These are phyloP conservation scores for Collichthys lucidus DNA, from an alignment of 2,113 vertebrate genomes.

Conservation along the genomic window DNA sequence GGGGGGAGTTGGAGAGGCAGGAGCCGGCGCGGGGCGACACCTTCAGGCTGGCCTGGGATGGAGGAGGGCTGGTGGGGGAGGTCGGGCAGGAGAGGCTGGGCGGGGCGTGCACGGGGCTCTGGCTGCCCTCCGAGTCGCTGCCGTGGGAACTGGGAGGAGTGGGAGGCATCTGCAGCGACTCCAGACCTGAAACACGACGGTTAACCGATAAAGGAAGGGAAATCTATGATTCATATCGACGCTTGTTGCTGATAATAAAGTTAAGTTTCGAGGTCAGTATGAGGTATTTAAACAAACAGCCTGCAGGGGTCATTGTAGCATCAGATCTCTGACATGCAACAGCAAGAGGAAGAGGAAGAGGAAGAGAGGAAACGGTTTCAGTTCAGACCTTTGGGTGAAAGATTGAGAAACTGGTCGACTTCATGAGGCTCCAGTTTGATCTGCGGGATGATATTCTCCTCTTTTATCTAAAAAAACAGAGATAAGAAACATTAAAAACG, in stretches of 20 bases:
- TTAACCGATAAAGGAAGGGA: no score
- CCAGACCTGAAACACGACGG: slow-evolving; percentile 75
- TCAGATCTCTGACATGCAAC: not conserved
- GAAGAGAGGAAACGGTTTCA: no score
- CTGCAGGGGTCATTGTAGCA: slow-evolving; percentile 64
- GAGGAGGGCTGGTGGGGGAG: slow-evolving; percentile 89
- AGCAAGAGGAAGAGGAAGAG: not conserved
- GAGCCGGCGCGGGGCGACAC: slow-evolving; percentile 84
- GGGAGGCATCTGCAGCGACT: slow-evolving; percentile 93
- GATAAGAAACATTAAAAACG: not conserved
- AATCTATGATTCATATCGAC: no score
- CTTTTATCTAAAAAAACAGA: slow-evolving; percentile 84
- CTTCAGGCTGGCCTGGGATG: slow-evolving; percentile 84
- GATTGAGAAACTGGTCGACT: slow-evolving; percentile 97
- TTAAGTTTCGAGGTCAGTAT: not conserved
- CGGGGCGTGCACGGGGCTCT: slow-evolving; percentile 91
- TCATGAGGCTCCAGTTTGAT: slow-evolving; percentile 99
- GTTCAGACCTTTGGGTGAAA: slow-evolving; percentile 90
- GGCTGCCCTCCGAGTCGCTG: slow-evolving; percentile 96
- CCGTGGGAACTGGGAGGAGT: slow-evolving; percentile 97
- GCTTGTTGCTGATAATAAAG: no score
- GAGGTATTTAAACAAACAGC: not conserved
- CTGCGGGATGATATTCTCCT: slow-evolving; percentile 89
- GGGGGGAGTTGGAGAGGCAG: slow-evolving; percentile 93
- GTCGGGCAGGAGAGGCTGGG: slow-evolving; percentile 83